Conservation (phyloP, 2,113 vertebrate species). For the Puma concolor region DNA sequence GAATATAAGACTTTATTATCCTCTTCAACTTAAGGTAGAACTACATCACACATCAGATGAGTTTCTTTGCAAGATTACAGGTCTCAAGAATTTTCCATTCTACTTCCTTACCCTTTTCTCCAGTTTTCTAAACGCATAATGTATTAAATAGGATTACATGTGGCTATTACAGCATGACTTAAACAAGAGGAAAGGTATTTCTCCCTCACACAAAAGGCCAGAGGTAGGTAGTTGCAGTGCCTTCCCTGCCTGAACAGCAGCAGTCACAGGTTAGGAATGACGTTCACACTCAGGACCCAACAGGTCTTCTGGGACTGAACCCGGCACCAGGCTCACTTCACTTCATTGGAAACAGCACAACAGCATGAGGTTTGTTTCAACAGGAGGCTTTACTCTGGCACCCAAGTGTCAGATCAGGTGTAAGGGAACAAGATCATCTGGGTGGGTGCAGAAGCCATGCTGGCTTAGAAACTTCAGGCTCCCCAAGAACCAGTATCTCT, state of each 20-base stretch:
- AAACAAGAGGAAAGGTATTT: neutral
- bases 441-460: neutral
- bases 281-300: neutral
- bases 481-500: neutral
- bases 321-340: neutral
- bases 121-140: neutral
- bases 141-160: neutral
- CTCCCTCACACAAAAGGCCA: neutral
- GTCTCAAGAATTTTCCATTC: neutral
- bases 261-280: neutral
- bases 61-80: neutral
- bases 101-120: neutral
- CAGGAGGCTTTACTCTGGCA: neutral
- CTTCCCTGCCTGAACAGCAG: neutral
- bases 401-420: neutral
- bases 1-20: neutral
- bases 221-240: neutral
- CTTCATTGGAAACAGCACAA: neutral
- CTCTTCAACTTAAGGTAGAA: neutral
- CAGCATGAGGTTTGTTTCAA: neutral
- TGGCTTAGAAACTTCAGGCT: neutral
- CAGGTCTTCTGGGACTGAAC: neutral
- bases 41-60: neutral
- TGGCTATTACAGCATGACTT: neutral
- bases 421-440: neutral